phyloP scores from a whole-genome alignment of 2,888 invertebrate species.

The Celastrina argiolus region DNA sequence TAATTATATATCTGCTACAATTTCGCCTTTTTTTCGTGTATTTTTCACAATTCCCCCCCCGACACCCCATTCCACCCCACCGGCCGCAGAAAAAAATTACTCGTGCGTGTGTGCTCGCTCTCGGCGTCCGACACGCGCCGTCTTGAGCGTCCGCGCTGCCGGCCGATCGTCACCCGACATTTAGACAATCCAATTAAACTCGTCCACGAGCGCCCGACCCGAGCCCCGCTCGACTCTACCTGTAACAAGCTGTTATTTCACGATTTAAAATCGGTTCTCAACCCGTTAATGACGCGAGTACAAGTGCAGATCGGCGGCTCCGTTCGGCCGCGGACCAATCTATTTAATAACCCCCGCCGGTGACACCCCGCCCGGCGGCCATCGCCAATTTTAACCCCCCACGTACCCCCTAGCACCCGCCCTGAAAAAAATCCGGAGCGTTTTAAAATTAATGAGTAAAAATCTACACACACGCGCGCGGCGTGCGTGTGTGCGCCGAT shows the following conservation, averaged over 20 bases:
- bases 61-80: constrained; percentile 42
- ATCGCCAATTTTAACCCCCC: constrained; percentile 75
- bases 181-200: constrained; percentile 66
- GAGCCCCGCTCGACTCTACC: constrained; percentile 74
- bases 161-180: constrained; percentile 35
- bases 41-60: constrained; percentile 76
- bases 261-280: constrained; percentile 77
- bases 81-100: constrained; percentile 60
- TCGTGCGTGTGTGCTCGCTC: constrained; percentile 51
- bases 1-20: constrained; percentile 79
- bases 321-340: constrained; percentile 79
- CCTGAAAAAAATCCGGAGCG: constrained; percentile 79
- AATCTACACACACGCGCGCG: constrained; percentile 75
- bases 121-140: constrained; percentile 33
- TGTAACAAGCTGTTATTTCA: constrained; percentile 77
- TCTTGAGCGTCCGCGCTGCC: constrained; percentile 11
- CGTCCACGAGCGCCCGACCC: constrained; percentile 61
- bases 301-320: constrained; percentile 77
- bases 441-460: constrained; percentile 80
- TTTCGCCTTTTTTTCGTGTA: constrained; percentile 78
- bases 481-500: constrained; percentile 64
- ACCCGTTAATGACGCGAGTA: constrained; percentile 78
- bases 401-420: constrained; percentile 71
- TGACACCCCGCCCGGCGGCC: constrained; percentile 77
- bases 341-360: constrained; percentile 79